Conservation (phyloP, 2,113 vertebrate genomes). For the Hylia prasina region DNA sequence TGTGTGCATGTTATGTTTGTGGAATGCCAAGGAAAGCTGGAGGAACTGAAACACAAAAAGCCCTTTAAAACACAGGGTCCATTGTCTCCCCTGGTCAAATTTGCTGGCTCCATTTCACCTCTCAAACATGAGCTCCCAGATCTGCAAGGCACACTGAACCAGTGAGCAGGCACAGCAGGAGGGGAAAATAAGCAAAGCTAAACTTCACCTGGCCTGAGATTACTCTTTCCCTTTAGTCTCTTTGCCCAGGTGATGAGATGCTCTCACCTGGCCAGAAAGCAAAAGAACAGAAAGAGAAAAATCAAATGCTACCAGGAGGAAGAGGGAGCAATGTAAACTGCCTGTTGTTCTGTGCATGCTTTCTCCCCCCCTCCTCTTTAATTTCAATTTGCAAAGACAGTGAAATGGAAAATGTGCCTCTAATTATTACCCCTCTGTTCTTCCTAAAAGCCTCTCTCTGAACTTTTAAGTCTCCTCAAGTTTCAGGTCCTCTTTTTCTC, state of each 20-base stretch:
- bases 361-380: neutral
- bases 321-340: neutral
- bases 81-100: neutral
- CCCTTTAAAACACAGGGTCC: neutral
- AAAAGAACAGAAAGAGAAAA: neutral
- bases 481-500: constrained; percentile 75
- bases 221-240: neutral
- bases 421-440: constrained; percentile 67
- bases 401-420: constrained; percentile 70
- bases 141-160: neutral
- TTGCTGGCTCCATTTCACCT: neutral
- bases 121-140: neutral
- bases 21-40: neutral
- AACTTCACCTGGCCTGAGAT: neutral
- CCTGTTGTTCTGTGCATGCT: neutral
- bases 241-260: neutral
- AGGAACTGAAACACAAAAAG: neutral
- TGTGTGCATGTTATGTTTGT: accelerated
- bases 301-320: neutral
- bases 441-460: constrained; percentile 76
- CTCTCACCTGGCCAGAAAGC: neutral
- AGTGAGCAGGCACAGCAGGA: neutral
- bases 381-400: constrained; percentile 67
- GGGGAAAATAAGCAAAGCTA: neutral
- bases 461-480: constrained; percentile 79